Percentiles rank a stretch among this genome's conserved stretches.
Conservation (phyloP, 2,113 vertebrate species). For the Tenebrosternarchus preto region DNA sequence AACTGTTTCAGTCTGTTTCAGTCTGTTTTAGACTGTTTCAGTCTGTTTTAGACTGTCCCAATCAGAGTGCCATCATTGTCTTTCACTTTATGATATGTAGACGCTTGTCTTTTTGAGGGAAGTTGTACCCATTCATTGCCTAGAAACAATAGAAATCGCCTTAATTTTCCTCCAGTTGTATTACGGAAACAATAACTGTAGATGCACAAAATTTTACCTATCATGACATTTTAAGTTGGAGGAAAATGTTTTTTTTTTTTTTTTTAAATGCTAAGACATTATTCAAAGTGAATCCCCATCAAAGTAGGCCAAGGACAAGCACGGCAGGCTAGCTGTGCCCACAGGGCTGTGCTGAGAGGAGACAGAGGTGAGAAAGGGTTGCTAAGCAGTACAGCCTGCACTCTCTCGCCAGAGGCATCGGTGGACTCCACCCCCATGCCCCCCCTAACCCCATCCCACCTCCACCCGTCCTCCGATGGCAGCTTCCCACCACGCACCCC, state of each 20-base stretch:
- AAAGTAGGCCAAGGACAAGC: not conserved
- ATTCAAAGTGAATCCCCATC: not conserved
- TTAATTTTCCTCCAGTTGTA: too few relatives aligned
- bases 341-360: not conserved
- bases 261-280: conserved; percentile 2
- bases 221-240: conserved; percentile 14
- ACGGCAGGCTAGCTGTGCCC: not conserved
- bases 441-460: not conserved
- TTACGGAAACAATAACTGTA: too few relatives aligned
- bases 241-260: not conserved
- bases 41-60: conserved; percentile 8
- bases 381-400: not conserved
- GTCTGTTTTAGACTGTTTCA: too few relatives aligned
- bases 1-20: conserved; percentile 1
- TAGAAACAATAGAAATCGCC: too few relatives aligned
- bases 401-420: not conserved
- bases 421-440: conserved; percentile 13
- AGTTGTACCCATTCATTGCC: not conserved
- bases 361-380: not conserved
- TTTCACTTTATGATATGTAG: not conserved
- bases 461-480: conserved; percentile 44
- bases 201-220: not conserved
- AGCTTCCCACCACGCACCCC: conserved; percentile 26
- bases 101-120: not conserved
- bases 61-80: not conserved